Conservation (phyloP, 1,140 invertebrate species). For the Bombus sylvicola region DNA sequence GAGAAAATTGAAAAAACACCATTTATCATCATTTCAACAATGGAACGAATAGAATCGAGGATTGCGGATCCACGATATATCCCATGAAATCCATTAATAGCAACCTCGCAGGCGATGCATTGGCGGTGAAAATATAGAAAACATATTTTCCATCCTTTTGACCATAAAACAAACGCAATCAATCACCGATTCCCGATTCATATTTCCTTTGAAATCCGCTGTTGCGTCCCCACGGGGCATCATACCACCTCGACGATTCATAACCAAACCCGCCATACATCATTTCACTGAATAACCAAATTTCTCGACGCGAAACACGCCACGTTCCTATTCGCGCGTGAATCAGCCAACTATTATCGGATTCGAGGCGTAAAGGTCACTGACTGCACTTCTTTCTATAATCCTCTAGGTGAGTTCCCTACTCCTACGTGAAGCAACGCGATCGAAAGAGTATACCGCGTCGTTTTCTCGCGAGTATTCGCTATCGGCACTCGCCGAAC, state of each 20-base stretch:
- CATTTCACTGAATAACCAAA: conserved; percentile 12
- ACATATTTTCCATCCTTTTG: background rate
- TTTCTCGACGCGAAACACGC: background rate
- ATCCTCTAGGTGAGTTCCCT: background rate
- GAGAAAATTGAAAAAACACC: background rate
- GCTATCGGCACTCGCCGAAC: background rate
- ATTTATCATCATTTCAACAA: background rate
- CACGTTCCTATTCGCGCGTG: background rate
- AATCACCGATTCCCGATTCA: background rate
- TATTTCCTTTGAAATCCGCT: background rate
- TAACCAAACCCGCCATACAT: background rate
- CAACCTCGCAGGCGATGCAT: too few species aligned
- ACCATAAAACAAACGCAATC: background rate
- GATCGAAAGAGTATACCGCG: background rate
- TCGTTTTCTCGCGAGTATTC: background rate
- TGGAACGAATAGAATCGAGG: too few species aligned
- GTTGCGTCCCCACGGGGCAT: background rate
- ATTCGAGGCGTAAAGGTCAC: conserved; percentile 46
- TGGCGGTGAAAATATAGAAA: too few species aligned
- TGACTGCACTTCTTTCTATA: conserved; percentile 23
- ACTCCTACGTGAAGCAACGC: background rate
- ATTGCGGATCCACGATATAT: too few species aligned
- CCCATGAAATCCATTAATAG: background rate
- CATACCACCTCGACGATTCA: background rate
- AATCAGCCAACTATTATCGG: conserved; percentile 48